phyloP scores from a whole-genome alignment of 2,113 vertebrate species.

The Gopherus flavomarginatus region DNA sequence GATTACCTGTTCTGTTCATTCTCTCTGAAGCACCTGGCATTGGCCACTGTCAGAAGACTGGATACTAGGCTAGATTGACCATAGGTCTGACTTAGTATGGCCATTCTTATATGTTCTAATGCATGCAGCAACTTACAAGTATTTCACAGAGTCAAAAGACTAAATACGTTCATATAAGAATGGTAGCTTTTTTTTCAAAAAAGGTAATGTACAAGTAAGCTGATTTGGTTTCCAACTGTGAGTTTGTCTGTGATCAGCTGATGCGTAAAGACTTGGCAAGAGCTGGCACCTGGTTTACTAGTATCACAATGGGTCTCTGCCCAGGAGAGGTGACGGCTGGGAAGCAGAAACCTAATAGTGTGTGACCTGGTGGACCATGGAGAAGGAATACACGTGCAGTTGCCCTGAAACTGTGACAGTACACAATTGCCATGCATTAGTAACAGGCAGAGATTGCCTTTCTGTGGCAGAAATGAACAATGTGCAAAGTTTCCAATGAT shows the following conservation, averaged over 20 bases:
- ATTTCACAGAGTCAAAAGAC: not conserved
- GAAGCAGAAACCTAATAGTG: not conserved
- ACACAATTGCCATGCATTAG: not conserved
- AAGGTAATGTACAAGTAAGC: not conserved
- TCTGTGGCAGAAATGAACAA: not conserved
- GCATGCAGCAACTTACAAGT: not conserved
- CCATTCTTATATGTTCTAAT: no score
- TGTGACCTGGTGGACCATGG: not conserved
- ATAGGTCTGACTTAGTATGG: no score
- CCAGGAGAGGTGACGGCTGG: not conserved
- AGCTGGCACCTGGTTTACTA: not conserved
- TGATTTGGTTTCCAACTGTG: not conserved
- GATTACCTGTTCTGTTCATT: no score
- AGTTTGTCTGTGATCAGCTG: not conserved
- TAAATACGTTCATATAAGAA: not conserved
- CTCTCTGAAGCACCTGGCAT: no score
- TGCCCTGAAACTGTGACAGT: not conserved
- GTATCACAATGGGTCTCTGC: not conserved
- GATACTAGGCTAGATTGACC: no score
- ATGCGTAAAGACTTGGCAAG: not conserved
- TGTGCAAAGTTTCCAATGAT: accelerated
- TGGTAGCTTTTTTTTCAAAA: not conserved
- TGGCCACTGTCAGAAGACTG: no score
- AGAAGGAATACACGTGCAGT: not conserved
- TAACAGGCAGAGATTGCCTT: not conserved